Percentiles rank a stretch among this genome's conserved stretches.
Evolutionary conservation across 2,888 invertebrate genomes (phyloP).

Genomic region (Phoenoteleia sp.): DNA sequence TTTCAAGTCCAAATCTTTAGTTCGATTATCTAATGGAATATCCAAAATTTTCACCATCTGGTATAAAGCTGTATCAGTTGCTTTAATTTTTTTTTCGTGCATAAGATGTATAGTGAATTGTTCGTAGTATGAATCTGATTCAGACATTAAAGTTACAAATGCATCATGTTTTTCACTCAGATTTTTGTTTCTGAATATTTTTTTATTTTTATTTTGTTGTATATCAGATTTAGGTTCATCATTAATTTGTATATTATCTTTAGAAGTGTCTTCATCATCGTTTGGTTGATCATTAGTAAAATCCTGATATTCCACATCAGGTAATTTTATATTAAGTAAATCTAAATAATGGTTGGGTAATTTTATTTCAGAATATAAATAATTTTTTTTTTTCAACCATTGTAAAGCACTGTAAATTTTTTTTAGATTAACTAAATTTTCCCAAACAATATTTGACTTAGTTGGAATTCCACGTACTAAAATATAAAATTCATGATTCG

Average conservation of each 20-base stretch:
- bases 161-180: constrained; percentile 13
- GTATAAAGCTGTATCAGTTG: constrained; percentile 39
- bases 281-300: no score
- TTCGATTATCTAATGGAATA: constrained; percentile 68
- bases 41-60: constrained; percentile 65
- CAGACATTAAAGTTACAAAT: constrained; percentile 30
- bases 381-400: constrained; percentile 79
- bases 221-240: not conserved
- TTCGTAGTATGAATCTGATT: constrained; percentile 26
- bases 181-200: no score
- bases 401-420: constrained; percentile 77
- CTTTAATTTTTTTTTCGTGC: constrained; percentile 36
- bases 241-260: no score
- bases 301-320: constrained; percentile 54
- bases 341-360: constrained; percentile 63
- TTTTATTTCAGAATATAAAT: constrained; percentile 75
- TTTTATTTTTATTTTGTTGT: no score
- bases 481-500: constrained; percentile 79
- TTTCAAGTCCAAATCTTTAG: constrained; percentile 62
- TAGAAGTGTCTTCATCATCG: no score
- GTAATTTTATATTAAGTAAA: constrained; percentile 40
- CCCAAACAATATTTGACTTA: constrained; percentile 78
- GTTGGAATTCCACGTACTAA: constrained; percentile 79
- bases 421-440: constrained; percentile 77
- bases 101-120: no score